phyloP scores from a whole-genome alignment of 2,797 vertebrate species.

The Hylomyscus alleni region DNA sequence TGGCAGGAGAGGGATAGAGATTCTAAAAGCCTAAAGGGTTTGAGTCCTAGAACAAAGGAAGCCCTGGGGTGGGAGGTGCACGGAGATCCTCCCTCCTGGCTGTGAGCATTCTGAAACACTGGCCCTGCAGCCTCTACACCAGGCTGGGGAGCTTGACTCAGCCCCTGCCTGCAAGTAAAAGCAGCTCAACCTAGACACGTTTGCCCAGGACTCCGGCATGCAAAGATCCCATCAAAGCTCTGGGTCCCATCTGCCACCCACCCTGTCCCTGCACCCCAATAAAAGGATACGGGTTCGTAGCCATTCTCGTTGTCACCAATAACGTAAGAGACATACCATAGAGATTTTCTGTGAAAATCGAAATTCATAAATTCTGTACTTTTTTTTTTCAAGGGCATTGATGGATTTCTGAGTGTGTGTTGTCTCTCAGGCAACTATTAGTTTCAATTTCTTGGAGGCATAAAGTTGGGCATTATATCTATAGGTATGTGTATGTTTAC shows the following conservation, averaged over 20 bases:
- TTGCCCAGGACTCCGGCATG: background rate
- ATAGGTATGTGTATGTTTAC: background rate
- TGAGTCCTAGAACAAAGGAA: background rate
- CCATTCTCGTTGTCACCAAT: background rate
- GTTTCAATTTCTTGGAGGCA: background rate
- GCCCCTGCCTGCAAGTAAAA: background rate
- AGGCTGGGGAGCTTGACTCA: background rate
- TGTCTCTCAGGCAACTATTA: conserved; percentile 17
- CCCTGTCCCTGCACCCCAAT: background rate
- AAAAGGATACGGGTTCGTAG: background rate
- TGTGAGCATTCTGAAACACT: background rate
- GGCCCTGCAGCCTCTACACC: background rate
- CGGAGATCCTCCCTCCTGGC: background rate
- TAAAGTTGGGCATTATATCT: background rate
- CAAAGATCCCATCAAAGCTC: background rate
- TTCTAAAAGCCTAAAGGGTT: background rate
- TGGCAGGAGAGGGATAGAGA: background rate
- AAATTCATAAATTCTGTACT: background rate
- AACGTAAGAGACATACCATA: background rate
- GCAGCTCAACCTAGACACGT: background rate
- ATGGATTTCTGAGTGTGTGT: background rate
- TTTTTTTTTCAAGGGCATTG: conserved; percentile 15
- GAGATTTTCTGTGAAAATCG: background rate
- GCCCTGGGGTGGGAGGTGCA: too few relatives aligned
- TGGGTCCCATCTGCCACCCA: too few relatives aligned